These are phyloP conservation scores for Drusus annulatus DNA, from an alignment of 1,140 invertebrate genomes.

Conservation along the genomic window DNA sequence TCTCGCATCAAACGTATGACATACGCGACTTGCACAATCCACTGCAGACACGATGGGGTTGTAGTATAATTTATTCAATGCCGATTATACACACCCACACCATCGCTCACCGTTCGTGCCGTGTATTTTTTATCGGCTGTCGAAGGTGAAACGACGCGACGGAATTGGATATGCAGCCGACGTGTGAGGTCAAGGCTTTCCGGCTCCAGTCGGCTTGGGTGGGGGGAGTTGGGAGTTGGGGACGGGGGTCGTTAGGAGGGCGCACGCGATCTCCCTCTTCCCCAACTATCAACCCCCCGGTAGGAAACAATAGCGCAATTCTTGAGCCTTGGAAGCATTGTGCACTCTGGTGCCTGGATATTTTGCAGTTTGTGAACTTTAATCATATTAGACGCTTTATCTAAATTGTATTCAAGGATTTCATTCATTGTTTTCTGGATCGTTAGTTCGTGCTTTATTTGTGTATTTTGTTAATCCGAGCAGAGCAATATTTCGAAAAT, in stretches of 20 bases:
- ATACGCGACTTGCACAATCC: no score
- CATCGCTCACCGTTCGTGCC: conserved; percentile 8
- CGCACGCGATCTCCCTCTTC: neutral
- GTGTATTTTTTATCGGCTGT: conserved; percentile 22
- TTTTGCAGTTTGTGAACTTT: no score
- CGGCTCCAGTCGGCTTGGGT: neutral
- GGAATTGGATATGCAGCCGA: conserved; percentile 34
- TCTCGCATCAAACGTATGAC: no score
- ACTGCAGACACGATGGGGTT: neutral
- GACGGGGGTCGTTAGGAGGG: neutral
- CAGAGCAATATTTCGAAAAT: no score
- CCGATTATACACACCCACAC: neutral
- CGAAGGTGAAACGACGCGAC: conserved; percentile 35
- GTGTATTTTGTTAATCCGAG: no score
- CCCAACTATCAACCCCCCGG: neutral
- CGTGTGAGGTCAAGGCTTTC: conserved; percentile 35
- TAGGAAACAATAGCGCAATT: conserved; percentile 29
- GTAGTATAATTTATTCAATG: neutral
- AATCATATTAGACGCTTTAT: no score
- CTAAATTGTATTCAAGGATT: no score
- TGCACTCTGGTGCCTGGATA: no score
- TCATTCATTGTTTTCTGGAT: no score
- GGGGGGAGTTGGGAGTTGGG: neutral
- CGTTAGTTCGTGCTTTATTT: no score
- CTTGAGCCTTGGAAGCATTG: neutral